These are phyloP conservation scores for Hippocampus barbouri DNA, from an alignment of 2,113 vertebrate species.

Conservation along the genomic window DNA sequence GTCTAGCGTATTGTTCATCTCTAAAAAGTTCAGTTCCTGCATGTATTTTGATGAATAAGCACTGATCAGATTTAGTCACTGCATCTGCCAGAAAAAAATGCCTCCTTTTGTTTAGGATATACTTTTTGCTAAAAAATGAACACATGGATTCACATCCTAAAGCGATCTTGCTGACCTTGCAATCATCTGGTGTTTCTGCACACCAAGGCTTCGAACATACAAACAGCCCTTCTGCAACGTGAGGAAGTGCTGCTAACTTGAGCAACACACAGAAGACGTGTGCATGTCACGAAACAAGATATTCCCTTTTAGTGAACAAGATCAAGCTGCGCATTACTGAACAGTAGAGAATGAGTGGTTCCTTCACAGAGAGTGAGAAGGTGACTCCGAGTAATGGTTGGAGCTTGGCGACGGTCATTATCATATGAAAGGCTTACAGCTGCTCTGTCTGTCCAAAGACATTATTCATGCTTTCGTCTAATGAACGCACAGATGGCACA, in stretches of 20 bases:
- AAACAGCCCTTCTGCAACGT: conserved; percentile 19
- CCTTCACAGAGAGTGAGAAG: neutral
- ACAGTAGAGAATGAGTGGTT: neutral
- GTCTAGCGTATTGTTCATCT: neutral
- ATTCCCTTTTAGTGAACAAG: neutral
- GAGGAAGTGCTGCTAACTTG: conserved; percentile 31
- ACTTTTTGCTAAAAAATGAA: neutral
- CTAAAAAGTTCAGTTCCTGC: neutral
- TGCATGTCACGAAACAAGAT: neutral
- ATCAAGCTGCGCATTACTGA: neutral
- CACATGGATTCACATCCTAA: neutral
- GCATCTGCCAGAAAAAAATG: neutral
- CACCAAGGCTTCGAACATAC: neutral
- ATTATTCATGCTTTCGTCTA: conserved; percentile 65
- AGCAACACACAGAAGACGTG: conserved; percentile 2
- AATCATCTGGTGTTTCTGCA: neutral
- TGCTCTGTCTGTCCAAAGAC: conserved; percentile 58
- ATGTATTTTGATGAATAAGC: neutral
- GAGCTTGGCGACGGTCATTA: conserved; percentile 54
- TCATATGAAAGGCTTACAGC: conserved; percentile 69
- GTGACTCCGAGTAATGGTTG: conserved; percentile 1
- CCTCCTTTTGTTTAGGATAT: neutral
- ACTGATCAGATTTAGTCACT: neutral
- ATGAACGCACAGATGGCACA: conserved; percentile 30
- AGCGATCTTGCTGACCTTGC: neutral